Evolutionary conservation across 2,888 invertebrate genomes (phyloP), one percentile per base, ranked within the genome.

Genomic region (Microplitis manilae): DNA sequence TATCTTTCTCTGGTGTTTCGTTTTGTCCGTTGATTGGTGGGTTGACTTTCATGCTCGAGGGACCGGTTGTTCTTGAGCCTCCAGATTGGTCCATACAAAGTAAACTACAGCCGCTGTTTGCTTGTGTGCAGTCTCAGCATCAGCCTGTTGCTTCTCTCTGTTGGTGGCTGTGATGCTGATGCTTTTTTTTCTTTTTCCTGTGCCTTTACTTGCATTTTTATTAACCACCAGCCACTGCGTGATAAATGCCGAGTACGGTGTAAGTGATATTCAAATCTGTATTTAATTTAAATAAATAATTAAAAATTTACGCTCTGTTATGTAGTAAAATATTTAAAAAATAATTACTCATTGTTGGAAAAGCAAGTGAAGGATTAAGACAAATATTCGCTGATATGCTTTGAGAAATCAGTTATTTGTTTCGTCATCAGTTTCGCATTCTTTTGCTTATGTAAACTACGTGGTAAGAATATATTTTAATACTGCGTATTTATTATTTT

Each of bases 1-100:
- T 13, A 13, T 50, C 62, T 62, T 20, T 62, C 62, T 62, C n/a
- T 20, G 20, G 15, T 50, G 50, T 50, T 50, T 50, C 13, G 62
- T 15, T 17, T 62, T 15, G 15, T 62, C 20, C 5, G 15, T 0
- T 0, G 62, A 62, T 62, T 62, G 62, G 62, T 62, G 7, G 4
- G 62, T 17, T 17, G 15, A 20, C 15, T 62, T 15, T 62, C 15
- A 20, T 17, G 20, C 5, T 15, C 15, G 20, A 15, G 20, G n/a
- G 20, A 62, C 15, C 20, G 9, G 15, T 17, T 17, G 20, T 7
- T 17, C 15, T 4, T 5, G 15, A 7, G 62, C 20, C 15, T 17
- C n/a, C 17, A 62, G 62, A 62, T 62, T 62, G 62, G 62, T 62
- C 62, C 62, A 62, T n/a, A 62, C 6, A 30, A 30, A 30, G 30